Conservation (phyloP, 2,888 invertebrate species). For the Noctua janthe region DNA sequence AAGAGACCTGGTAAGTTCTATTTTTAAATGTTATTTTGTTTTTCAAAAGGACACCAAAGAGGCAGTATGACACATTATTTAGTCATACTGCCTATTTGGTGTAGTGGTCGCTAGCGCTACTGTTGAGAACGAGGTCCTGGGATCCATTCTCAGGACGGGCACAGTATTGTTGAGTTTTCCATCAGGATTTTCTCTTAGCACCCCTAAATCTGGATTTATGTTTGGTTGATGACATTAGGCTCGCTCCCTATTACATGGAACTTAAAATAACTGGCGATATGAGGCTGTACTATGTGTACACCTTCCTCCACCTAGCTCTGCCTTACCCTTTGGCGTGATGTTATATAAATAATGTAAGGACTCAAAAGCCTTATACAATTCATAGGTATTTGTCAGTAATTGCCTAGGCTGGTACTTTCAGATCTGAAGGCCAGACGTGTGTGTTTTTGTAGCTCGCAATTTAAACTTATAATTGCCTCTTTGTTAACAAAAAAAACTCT, state of each 20-base stretch:
- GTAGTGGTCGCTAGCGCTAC: neutral
- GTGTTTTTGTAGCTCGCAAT: slow-evolving; percentile 32
- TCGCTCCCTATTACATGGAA: neutral
- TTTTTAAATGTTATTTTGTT: neutral
- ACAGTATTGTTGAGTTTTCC: neutral
- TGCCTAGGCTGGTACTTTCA: slow-evolving; percentile 26
- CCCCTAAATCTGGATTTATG: neutral
- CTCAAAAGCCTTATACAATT: neutral
- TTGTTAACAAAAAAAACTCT: slow-evolving; percentile 17
- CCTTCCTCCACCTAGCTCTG: too few relatives aligned
- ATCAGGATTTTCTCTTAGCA: neutral
- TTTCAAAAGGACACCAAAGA: too few relatives aligned
- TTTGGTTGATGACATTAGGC: neutral
- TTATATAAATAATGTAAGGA: neutral
- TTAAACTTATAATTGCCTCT: slow-evolving; percentile 52
- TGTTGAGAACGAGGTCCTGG: neutral
- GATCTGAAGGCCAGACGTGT: slow-evolving; percentile 18
- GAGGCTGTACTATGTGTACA: neutral
- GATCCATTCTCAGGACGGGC: neutral
- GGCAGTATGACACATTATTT: too few relatives aligned
- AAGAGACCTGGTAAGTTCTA: slow-evolving; percentile 81
- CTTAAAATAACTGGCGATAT: neutral
- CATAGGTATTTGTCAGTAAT: slow-evolving; percentile 12
- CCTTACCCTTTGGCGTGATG: neutral
- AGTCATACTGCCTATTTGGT: neutral